These are phyloP conservation scores for Pangasius djambal DNA, from an alignment of 2,797 vertebrate species.

Conservation along the genomic window DNA sequence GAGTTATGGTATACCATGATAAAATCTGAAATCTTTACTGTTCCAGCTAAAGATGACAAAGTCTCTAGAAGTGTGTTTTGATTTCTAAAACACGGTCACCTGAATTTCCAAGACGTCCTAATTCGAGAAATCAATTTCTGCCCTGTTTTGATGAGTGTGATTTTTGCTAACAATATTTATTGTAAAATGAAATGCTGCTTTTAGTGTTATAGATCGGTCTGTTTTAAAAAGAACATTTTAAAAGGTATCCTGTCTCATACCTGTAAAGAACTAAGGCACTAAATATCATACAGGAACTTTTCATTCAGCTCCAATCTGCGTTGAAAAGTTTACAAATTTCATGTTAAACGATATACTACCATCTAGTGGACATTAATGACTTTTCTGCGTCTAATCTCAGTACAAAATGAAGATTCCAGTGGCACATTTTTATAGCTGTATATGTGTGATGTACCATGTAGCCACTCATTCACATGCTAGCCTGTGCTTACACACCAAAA, in stretches of 20 bases:
- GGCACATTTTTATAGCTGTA: neutral
- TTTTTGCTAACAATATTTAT: neutral
- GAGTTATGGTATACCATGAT: too few species aligned
- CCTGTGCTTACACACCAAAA: neutral
- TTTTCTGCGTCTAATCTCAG: too few species aligned
- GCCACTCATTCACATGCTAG: neutral
- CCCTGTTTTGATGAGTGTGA: neutral
- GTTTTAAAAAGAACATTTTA: neutral
- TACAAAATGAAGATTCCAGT: neutral
- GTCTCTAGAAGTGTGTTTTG: neutral
- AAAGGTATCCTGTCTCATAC: neutral
- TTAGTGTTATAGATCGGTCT: neutral
- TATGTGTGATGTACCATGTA: neutral
- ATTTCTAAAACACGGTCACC: neutral
- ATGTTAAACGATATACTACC: neutral
- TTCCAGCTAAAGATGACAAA: neutral
- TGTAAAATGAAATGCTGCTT: neutral
- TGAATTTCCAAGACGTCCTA: neutral
- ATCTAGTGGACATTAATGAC: constrained; percentile 25
- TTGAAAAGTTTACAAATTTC: neutral
- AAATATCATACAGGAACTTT: neutral
- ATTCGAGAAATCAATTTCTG: neutral
- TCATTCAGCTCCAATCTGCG: neutral
- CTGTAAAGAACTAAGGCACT: neutral
- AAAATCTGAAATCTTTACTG: neutral